Conservation (phyloP, 1,140 invertebrate species). For the Drosophila sechellia region DNA sequence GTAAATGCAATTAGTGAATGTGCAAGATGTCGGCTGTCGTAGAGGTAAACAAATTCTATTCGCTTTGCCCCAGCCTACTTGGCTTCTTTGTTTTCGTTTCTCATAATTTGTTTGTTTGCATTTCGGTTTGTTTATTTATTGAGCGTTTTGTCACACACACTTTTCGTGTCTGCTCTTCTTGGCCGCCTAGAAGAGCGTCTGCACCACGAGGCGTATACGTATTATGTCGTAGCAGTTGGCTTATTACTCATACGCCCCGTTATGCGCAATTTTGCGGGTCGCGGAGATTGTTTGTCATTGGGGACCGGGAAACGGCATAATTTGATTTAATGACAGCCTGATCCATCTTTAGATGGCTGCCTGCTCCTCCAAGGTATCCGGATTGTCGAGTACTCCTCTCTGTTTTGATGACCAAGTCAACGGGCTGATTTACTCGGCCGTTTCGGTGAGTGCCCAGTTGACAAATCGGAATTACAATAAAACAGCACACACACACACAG, state of each 20-base stretch:
- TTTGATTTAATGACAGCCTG: constrained; percentile 3
- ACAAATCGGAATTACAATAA: constrained; percentile 71
- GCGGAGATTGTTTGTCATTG: background rate
- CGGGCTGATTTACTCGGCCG: constrained; percentile 3
- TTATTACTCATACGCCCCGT: constrained; percentile 70
- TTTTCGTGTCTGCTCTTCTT: constrained; percentile 27
- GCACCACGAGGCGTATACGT: constrained; percentile 71
- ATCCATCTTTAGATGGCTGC: constrained; percentile 6
- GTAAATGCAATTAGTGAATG: constrained; percentile 29
- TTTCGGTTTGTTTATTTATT: constrained; percentile 68
- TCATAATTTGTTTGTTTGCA: constrained; percentile 75
- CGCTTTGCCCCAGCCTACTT: constrained; percentile 3
- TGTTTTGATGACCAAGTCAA: constrained; percentile 25
- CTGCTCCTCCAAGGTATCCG: constrained; percentile 4
- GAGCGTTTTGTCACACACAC: constrained; percentile 75
- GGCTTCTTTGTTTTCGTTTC: constrained; percentile 48
- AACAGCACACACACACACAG: constrained; percentile 39
- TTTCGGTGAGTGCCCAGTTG: constrained; percentile 43
- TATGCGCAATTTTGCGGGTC: background rate
- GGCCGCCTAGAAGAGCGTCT: constrained; percentile 3
- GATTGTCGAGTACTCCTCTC: background rate
- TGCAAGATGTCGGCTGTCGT: constrained; percentile 16
- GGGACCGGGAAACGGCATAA: background rate
- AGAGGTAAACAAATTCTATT: constrained; percentile 28
- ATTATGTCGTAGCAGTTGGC: constrained; percentile 57